A percentile compares a stretch with the other conserved stretches of the same genome.
phyloP scores from a whole-genome alignment of 2,797 vertebrate genomes.

The Pogonophryne albipinna region DNA sequence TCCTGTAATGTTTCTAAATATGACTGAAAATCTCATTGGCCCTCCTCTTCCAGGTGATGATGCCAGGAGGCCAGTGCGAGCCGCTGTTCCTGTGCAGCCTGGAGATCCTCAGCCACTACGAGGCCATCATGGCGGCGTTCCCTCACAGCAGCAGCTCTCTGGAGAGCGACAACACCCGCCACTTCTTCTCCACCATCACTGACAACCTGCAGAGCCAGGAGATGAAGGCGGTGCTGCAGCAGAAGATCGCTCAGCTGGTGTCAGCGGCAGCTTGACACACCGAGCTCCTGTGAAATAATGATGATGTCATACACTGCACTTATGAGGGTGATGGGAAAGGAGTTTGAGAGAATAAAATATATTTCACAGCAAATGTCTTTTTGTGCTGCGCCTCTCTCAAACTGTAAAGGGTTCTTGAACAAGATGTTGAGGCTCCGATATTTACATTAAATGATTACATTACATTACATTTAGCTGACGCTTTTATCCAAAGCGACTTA shows the following conservation, averaged over 20 bases:
- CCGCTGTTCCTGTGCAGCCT: conserved; percentile 89
- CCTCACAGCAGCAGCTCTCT: conserved; percentile 80
- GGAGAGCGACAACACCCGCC: conserved; percentile 88
- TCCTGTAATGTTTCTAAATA: background rate
- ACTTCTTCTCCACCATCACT: conserved; percentile 91
- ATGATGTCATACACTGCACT: background rate
- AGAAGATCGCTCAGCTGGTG: conserved; percentile 89
- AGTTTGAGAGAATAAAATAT: conserved; percentile 17
- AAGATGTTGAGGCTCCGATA: background rate
- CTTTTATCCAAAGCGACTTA: no score
- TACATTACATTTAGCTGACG: no score
- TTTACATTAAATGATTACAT: background rate
- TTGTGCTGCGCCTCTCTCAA: background rate
- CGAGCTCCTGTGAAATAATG: no score
- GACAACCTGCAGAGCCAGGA: conserved; percentile 84
- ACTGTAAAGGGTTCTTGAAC: background rate
- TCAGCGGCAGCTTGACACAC: conserved; percentile 26
- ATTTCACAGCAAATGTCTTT: conserved; percentile 22
- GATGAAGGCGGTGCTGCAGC: conserved; percentile 89
- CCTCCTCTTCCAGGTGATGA: conserved; percentile 85
- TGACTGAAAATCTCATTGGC: background rate
- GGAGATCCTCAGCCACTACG: conserved; percentile 91
- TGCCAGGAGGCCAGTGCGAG: conserved; percentile 85
- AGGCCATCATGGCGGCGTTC: conserved; percentile 82
- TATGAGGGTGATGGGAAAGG: background rate